Conservation (phyloP, 2,888 invertebrate species). For the Hanleya hanleyi region DNA sequence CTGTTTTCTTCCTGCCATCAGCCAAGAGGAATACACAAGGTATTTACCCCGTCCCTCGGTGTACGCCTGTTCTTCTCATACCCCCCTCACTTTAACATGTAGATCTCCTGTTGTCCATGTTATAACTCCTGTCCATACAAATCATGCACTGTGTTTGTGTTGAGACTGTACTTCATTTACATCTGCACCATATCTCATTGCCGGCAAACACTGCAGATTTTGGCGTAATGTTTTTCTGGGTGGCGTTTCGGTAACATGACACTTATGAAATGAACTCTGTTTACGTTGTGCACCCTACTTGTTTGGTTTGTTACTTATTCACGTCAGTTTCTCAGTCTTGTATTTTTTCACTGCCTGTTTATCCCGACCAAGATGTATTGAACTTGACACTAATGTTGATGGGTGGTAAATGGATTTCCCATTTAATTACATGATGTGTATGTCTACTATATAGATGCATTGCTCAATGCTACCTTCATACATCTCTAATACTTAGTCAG, state of each 20-base stretch:
- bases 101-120: not conserved
- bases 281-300: not conserved
- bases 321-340: not conserved
- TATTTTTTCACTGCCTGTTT: not conserved
- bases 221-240: no score
- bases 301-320: not conserved
- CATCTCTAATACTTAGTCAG: no score
- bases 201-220: no score
- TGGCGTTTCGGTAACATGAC: not conserved
- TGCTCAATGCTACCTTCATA: no score
- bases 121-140: not conserved
- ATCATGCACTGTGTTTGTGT: not conserved
- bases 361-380: not conserved
- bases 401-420: not conserved
- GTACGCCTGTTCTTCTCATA: not conserved
- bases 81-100: not conserved
- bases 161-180: no score
- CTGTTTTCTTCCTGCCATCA: not conserved
- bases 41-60: not conserved
- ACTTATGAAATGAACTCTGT: not conserved
- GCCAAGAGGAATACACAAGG: not conserved
- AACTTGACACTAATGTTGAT: slow-evolving; percentile 3
- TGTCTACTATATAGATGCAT: no score
- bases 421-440: not conserved
- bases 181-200: no score